Evolutionary conservation across 2,888 invertebrate species (phyloP).

Genomic region (Norana najaformis): DNA sequence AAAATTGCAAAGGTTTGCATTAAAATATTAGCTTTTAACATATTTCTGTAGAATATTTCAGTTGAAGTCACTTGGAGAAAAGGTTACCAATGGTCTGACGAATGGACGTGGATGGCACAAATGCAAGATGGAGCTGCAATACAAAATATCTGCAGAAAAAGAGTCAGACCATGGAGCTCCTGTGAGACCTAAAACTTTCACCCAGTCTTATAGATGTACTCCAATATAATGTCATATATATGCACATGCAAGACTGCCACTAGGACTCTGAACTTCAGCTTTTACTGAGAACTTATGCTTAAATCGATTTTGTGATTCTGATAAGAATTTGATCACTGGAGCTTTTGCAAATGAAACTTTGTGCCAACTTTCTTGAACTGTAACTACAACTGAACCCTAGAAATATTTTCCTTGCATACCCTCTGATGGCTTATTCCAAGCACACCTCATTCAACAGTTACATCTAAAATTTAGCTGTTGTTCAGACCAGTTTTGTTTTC

Average conservation of each 20-base stretch:
- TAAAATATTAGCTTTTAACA: not conserved
- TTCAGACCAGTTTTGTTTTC: not conserved
- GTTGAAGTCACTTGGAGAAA: conserved; percentile 10
- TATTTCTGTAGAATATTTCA: conserved; percentile 18
- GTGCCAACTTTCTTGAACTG: not conserved
- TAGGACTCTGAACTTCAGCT: not conserved
- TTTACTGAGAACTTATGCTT: not conserved
- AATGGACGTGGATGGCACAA: not conserved
- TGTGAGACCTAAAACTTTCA: not conserved
- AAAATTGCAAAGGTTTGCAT: not conserved
- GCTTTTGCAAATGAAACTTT: not conserved
- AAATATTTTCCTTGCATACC: not conserved
- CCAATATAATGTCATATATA: not conserved
- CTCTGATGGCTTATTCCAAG: not conserved
- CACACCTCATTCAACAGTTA: not conserved
- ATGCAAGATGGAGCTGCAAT: conserved; percentile 14
- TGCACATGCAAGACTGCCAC: not conserved
- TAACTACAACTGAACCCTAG: not conserved
- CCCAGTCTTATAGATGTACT: not conserved
- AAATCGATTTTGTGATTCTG: not conserved
- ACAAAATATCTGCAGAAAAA: conserved; percentile 21
- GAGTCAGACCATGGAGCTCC: not conserved
- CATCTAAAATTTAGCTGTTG: not conserved
- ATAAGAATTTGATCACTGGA: not conserved
- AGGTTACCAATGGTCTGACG: not conserved